A percentile compares a stretch with the other conserved stretches of the same genome.
Conservation (phyloP, 1,140 invertebrate species). For the Philopotamus ludificatus region DNA sequence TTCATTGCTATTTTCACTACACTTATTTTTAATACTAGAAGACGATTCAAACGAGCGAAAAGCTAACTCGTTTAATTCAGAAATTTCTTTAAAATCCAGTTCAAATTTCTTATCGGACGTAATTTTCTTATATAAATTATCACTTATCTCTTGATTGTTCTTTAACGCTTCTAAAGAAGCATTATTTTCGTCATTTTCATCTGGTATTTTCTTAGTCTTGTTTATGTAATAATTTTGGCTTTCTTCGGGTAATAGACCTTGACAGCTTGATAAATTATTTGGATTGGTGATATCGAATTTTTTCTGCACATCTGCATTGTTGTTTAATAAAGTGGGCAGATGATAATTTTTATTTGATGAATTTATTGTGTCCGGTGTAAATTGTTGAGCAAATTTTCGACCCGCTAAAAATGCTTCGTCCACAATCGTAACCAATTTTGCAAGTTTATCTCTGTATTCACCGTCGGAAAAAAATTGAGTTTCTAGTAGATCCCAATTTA, state of each 20-base stretch:
- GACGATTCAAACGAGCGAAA: conserved; percentile 16
- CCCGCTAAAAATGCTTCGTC: conserved; percentile 76
- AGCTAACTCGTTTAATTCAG: conserved; percentile 51
- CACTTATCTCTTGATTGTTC: conserved; percentile 48
- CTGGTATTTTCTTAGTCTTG: neutral
- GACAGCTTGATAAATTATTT: conserved; percentile 32
- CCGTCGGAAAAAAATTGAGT: conserved; percentile 85
- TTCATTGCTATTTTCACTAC: neutral
- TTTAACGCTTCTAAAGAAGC: conserved; percentile 28
- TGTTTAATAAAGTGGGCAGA: conserved; percentile 24
- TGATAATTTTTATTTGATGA: conserved; percentile 15
- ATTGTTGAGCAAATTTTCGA: conserved; percentile 77
- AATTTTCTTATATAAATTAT: conserved; percentile 50
- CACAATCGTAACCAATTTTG: conserved; percentile 74
- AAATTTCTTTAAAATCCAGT: conserved; percentile 49
- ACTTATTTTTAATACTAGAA: neutral
- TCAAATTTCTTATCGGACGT: conserved; percentile 51
- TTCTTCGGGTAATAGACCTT: conserved; percentile 29
- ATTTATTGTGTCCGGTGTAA: conserved; percentile 48
- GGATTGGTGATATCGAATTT: conserved; percentile 39
- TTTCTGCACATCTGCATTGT: neutral
- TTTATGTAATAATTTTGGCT: conserved; percentile 35
- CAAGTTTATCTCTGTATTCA: conserved; percentile 76
- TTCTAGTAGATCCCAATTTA: conserved; percentile 91
- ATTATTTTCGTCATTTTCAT: neutral